Percentiles rank a stretch among this genome's conserved stretches.
These are phyloP conservation scores for Tribolium madens DNA, from an alignment of 1,140 invertebrate species.

Conservation along the genomic window DNA sequence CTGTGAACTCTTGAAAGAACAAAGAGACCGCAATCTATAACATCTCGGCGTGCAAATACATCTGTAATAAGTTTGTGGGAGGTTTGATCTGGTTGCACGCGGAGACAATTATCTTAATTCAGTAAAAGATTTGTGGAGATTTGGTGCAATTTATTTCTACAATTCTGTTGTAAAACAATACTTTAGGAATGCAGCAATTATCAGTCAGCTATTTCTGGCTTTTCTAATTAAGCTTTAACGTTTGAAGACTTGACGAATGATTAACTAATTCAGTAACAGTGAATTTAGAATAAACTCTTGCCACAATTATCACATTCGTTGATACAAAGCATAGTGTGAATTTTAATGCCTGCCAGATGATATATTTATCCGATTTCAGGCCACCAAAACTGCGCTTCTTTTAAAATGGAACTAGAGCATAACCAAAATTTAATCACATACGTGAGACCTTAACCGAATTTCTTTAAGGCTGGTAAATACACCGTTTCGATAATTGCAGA, in stretches of 20 bases:
- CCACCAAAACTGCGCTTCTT: conserved; percentile 4
- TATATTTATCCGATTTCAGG: conserved; percentile 1
- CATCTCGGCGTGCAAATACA: background rate
- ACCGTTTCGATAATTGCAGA: background rate
- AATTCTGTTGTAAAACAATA: background rate
- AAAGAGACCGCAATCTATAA: background rate
- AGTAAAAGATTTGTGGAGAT: background rate
- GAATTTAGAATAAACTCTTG: background rate
- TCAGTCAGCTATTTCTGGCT: background rate
- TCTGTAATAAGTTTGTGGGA: background rate
- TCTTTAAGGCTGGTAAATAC: conserved; percentile 16
- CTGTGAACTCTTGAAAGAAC: background rate
- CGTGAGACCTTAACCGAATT: conserved; percentile 33
- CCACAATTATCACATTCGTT: too few species aligned
- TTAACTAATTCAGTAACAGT: too few species aligned
- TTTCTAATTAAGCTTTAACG: background rate
- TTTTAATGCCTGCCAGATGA: background rate
- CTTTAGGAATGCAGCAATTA: background rate
- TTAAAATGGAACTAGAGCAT: conserved; percentile 5
- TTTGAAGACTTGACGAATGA: background rate
- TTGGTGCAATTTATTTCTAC: background rate
- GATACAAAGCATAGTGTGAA: too few species aligned
- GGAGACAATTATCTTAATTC: background rate
- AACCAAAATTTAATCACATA: conserved; percentile 29
- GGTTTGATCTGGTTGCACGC: background rate